Conservation (phyloP, 2,888 invertebrate genomes). For the Pristionchus exspectatus region DNA sequence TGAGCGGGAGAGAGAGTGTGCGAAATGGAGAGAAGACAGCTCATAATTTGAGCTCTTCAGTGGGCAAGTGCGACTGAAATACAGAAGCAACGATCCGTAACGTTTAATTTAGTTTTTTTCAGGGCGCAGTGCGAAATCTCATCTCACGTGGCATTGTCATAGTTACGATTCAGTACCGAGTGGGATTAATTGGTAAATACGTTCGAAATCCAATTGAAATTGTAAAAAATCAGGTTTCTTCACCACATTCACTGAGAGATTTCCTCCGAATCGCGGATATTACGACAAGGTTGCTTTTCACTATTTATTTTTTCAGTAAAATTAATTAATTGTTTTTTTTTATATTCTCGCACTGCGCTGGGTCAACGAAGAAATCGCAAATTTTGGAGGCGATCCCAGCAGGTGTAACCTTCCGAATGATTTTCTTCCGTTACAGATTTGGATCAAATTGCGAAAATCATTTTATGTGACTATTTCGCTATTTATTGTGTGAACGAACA, state of each 20-base stretch:
- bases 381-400: conserved; percentile 43
- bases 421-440: too few relatives aligned
- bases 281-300: background rate
- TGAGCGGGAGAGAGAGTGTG: too few relatives aligned
- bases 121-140: conserved; percentile 11
- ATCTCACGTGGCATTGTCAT: conserved; percentile 46
- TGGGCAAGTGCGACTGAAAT: too few relatives aligned
- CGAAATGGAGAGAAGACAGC: too few relatives aligned
- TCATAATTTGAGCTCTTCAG: too few relatives aligned
- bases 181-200: background rate
- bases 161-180: conserved; percentile 40
- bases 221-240: conserved; percentile 9
- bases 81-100: too few relatives aligned
- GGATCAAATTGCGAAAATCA: too few relatives aligned
- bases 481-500: too few relatives aligned
- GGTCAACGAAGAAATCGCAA: conserved; percentile 41
- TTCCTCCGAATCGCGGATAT: conserved; percentile 39
- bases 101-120: background rate
- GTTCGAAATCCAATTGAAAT: too few relatives aligned
- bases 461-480: too few relatives aligned
- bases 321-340: background rate
- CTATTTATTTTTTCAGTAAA: background rate
- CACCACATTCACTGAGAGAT: conserved; percentile 22
- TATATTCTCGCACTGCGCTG: conserved; percentile 28
- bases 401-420: background rate